Evolutionary conservation across 2,888 invertebrate species (phyloP).

Genomic region (Choreutis nemorana): DNA sequence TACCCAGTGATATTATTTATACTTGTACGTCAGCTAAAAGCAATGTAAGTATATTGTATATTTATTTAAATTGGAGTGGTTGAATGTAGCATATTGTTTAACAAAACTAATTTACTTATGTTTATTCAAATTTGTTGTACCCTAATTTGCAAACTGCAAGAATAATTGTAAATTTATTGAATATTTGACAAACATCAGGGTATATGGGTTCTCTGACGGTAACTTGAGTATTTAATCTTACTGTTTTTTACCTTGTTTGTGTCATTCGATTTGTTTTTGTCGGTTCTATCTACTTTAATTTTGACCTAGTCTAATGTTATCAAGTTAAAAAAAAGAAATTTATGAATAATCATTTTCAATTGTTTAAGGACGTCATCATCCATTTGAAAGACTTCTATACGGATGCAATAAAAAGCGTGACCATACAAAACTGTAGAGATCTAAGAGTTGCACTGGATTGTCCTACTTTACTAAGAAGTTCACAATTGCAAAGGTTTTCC

Average conservation of each 20-base stretch:
- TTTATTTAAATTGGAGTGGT: too few species aligned
- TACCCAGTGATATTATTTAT: constrained; percentile 37
- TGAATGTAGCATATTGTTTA: too few species aligned
- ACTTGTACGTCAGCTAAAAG: constrained; percentile 28
- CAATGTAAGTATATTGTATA: constrained; percentile 54
- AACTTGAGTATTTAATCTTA: too few species aligned
- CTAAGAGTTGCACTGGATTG: constrained; percentile 56
- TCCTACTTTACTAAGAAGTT: constrained; percentile 36
- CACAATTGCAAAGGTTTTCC: constrained; percentile 44
- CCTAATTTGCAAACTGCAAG: too few species aligned
- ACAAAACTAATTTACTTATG: too few species aligned
- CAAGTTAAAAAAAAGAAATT: neutral
- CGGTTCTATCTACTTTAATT: too few species aligned
- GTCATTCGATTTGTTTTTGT: too few species aligned
- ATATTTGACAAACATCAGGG: too few species aligned
- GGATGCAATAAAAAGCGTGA: constrained; percentile 43
- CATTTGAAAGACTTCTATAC: constrained; percentile 61
- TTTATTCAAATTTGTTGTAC: too few species aligned
- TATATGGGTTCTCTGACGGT: too few species aligned
- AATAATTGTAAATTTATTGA: too few species aligned
- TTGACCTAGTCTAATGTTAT: too few species aligned
- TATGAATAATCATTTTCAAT: constrained; percentile 13
- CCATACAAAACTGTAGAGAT: constrained; percentile 54
- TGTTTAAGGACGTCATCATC: constrained; percentile 59
- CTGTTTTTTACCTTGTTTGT: neutral